Conservation (phyloP, 1,140 invertebrate genomes). For the Tetragonula clypearis region DNA sequence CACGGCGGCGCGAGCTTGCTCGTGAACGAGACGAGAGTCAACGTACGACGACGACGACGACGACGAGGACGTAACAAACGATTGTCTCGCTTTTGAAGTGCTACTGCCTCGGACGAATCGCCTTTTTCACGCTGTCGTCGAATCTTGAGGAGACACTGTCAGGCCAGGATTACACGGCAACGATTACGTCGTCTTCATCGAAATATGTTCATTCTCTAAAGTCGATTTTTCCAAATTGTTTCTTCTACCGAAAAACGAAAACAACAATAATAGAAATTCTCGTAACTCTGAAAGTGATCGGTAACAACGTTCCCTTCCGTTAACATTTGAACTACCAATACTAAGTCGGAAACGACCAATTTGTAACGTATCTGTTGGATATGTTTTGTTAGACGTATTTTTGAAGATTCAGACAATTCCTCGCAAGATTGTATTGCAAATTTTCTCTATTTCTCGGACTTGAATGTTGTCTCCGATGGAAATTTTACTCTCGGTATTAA, state of each 20-base stretch:
- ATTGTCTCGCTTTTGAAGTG: constrained; percentile 49
- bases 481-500: no score
- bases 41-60: constrained; percentile 40
- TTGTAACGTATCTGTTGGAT: no score
- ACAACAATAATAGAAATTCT: not conserved
- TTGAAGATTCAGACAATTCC: no score
- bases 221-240: no score
- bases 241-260: not conserved
- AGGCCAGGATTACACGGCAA: not conserved
- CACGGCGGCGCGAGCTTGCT: not conserved
- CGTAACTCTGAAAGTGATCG: not conserved
- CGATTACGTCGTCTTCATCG: not conserved
- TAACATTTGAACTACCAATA: no score
- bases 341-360: no score
- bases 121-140: not conserved
- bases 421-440: no score
- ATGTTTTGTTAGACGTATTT: no score
- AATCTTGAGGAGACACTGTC: not conserved
- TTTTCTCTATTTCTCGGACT: no score
- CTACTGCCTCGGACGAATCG: constrained; percentile 1
- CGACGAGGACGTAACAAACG: constrained; percentile 40
- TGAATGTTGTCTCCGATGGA: no score
- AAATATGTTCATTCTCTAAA: no score
- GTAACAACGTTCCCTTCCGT: not conserved
- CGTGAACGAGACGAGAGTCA: constrained; percentile 40